These are phyloP conservation scores for Lycaon pictus DNA, from an alignment of 2,113 vertebrate species.

Conservation along the genomic window DNA sequence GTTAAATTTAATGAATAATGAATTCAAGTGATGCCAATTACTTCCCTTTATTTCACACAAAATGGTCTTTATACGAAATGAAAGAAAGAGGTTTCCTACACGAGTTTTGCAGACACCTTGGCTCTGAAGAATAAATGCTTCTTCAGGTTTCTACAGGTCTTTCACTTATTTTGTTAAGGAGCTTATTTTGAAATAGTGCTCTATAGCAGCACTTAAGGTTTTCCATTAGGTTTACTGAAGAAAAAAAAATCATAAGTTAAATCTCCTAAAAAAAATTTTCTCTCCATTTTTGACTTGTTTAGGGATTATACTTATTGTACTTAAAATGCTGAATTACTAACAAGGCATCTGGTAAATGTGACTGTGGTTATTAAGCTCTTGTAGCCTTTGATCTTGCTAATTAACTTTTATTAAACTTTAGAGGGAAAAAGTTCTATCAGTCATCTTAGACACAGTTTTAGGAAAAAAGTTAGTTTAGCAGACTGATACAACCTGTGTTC, in stretches of 20 bases:
- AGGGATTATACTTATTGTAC: conserved; percentile 47
- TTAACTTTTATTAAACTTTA: conserved; percentile 76
- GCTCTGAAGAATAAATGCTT: conserved; percentile 26
- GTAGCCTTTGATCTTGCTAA: conserved; percentile 79
- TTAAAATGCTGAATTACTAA: conserved; percentile 34
- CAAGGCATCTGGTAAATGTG: conserved; percentile 64
- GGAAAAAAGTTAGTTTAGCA: conserved; percentile 16
- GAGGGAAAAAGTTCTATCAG: conserved; percentile 52
- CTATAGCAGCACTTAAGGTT: conserved; percentile 34
- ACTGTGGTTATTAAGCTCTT: conserved; percentile 73
- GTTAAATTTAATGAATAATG: conserved; percentile 57
- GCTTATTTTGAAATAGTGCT: conserved; percentile 62
- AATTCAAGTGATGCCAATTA: conserved; percentile 47
- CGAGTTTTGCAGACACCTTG: conserved; percentile 11
- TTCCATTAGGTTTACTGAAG: conserved; percentile 62
- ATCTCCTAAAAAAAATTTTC: conserved; percentile 70
- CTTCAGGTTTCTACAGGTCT: conserved; percentile 77
- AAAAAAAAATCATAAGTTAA: neutral
- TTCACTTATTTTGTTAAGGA: conserved; percentile 55
- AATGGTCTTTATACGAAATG: neutral
- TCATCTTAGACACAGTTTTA: conserved; percentile 45
- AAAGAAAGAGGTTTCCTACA: conserved; percentile 40
- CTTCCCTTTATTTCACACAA: conserved; percentile 44
- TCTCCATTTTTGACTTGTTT: conserved; percentile 68
- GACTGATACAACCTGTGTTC: neutral